These are phyloP conservation scores for Chymomyza costata DNA, from an alignment of 1,140 invertebrate genomes.

Conservation along the genomic window DNA sequence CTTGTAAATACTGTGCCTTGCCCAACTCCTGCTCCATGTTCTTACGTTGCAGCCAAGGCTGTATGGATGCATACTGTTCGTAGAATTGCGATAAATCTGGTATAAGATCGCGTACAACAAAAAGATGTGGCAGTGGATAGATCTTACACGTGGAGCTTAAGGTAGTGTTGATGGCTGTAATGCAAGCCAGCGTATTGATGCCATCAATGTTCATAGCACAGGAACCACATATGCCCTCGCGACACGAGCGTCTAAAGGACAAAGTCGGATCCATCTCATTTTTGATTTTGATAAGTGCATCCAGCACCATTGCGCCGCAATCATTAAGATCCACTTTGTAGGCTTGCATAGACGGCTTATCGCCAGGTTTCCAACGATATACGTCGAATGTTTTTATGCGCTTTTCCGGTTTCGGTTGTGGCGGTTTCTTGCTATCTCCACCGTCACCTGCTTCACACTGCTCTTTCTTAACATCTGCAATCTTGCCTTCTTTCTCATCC, in stretches of 20 bases:
- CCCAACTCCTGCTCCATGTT: slow-evolving; percentile 80
- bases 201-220: slow-evolving; percentile 99
- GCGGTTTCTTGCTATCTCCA: background rate
- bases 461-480: too few species aligned
- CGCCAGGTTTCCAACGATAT: slow-evolving; percentile 92
- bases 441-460: too few species aligned
- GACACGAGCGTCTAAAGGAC: slow-evolving; percentile 95
- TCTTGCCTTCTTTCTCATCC: background rate
- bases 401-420: background rate
- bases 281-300: slow-evolving; percentile 98
- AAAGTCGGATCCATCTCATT: slow-evolving; percentile 97
- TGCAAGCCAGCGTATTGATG: slow-evolving; percentile 93
- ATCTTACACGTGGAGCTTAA: slow-evolving; percentile 51
- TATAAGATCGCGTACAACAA: slow-evolving; percentile 96
- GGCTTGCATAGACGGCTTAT: slow-evolving; percentile 91
- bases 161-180: slow-evolving; percentile 30
- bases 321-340: slow-evolving; percentile 94
- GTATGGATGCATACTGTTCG: slow-evolving; percentile 92
- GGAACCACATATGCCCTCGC: slow-evolving; percentile 98
- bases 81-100: slow-evolving; percentile 97
- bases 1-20: slow-evolving; percentile 86
- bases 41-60: slow-evolving; percentile 93
- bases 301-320: slow-evolving; percentile 97
- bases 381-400: slow-evolving; percentile 88
- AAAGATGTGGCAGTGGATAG: slow-evolving; percentile 98